Evolutionary conservation across 2,797 vertebrate genomes (phyloP).

Genomic region (Poecilia wingei): DNA sequence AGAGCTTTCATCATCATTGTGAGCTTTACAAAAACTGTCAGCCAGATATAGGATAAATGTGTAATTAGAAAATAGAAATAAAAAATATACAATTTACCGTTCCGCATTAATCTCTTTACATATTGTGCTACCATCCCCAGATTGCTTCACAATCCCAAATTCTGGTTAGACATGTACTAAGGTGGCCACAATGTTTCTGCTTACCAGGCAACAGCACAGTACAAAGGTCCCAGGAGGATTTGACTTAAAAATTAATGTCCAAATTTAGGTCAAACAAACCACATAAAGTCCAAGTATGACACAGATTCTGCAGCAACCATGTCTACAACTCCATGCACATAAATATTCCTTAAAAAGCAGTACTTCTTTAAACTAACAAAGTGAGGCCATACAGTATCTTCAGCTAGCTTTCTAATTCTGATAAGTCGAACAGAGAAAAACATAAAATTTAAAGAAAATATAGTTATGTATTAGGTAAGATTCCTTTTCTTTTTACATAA

Average conservation of each 20-base stretch:
- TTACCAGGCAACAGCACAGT: not conserved
- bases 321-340: not conserved
- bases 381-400: not conserved
- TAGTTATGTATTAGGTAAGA: not conserved
- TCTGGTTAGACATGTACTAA: not conserved
- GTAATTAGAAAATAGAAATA: not conserved
- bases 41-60: not conserved
- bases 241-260: not conserved
- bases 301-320: not conserved
- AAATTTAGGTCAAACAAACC: slow-evolving; percentile 1
- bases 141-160: not conserved
- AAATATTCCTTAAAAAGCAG: not conserved
- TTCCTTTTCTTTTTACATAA: not conserved
- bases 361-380: not conserved
- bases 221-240: not conserved
- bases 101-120: not conserved
- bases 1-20: not conserved
- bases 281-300: not conserved
- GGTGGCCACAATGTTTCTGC: not conserved
- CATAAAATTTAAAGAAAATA: not conserved
- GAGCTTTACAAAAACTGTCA: not conserved
- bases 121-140: not conserved
- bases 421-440: not conserved
- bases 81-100: not conserved
- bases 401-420: not conserved